A percentile compares a stretch with the other conserved stretches of the same genome.
phyloP scores from a whole-genome alignment of 2,797 vertebrate genomes.

The Aldrovandia affinis region DNA sequence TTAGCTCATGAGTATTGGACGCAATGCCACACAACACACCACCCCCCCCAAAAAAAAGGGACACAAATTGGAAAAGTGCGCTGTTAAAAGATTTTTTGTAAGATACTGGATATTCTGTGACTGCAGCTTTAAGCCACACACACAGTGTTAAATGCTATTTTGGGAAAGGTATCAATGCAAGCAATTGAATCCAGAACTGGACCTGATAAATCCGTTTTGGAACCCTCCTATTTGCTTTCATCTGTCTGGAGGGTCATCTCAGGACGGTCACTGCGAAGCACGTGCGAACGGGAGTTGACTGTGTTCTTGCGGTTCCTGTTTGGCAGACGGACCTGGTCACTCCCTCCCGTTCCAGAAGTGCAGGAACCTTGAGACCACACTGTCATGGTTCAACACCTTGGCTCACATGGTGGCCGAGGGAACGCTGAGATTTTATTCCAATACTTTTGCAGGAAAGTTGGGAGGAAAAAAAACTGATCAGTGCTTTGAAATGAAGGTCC shows the following conservation, averaged over 20 bases:
- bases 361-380: background rate
- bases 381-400: background rate
- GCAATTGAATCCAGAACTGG: background rate
- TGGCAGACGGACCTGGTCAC: background rate
- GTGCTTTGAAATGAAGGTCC: background rate
- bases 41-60: background rate
- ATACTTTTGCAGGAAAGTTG: background rate
- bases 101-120: background rate
- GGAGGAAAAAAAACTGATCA: background rate
- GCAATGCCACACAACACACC: background rate
- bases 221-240: background rate
- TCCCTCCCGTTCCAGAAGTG: background rate
- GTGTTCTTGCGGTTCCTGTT: background rate
- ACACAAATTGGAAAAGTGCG: background rate
- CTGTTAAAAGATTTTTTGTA: background rate
- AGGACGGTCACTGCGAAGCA: background rate
- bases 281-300: background rate
- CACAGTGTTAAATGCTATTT: background rate
- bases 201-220: background rate
- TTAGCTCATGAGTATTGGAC: background rate
- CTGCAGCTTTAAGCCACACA: background rate
- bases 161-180: background rate
- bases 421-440: background rate
- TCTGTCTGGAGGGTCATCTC: conserved; percentile 7
- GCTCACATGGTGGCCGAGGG: background rate